These are phyloP conservation scores for Cardiocondyla obscurior DNA, from an alignment of 1,140 invertebrate genomes.

Conservation along the genomic window DNA sequence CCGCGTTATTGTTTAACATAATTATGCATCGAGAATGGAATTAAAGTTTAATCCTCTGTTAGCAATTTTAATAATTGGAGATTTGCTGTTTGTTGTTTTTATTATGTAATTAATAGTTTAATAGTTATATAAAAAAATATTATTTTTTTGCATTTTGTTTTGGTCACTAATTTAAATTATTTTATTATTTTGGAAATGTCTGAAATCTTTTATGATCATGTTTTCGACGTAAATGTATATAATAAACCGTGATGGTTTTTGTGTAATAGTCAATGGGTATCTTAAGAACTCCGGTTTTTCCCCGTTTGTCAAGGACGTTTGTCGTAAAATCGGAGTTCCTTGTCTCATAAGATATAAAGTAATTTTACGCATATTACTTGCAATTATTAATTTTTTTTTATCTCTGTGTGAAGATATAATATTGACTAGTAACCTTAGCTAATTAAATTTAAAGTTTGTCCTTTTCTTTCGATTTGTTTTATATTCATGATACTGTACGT, in stretches of 20 bases:
- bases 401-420: background rate
- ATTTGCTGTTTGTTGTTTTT: slow-evolving; percentile 9
- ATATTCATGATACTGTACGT: background rate
- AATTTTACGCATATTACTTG: background rate
- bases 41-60: background rate
- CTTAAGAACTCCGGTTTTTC: background rate
- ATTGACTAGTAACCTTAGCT: background rate
- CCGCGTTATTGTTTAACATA: background rate
- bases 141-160: background rate
- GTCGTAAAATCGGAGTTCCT: background rate
- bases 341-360: background rate
- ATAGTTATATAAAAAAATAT: slow-evolving; percentile 1
- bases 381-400: background rate
- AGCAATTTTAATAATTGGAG: background rate
- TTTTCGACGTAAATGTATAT: background rate
- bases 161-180: background rate
- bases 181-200: background rate
- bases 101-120: background rate
- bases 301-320: background rate
- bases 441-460: background rate
- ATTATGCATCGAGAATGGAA: background rate
- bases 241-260: background rate
- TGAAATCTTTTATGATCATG: background rate
- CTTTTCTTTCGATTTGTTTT: background rate
- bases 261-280: background rate